phyloP scores from a whole-genome alignment of 2,888 invertebrate genomes.

The Minunthozetes semirufus region DNA sequence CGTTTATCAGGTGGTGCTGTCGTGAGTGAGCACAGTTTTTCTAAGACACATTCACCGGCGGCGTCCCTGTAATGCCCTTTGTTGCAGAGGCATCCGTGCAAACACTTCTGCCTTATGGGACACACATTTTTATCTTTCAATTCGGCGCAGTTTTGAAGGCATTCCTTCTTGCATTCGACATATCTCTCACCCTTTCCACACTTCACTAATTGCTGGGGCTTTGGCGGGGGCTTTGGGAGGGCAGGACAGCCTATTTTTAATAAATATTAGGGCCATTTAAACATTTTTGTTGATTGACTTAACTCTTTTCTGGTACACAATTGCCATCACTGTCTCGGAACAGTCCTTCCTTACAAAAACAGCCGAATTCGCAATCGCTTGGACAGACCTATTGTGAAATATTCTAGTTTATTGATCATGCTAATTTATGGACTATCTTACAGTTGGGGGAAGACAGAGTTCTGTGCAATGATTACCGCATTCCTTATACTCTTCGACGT shows the following conservation, averaged over 20 bases:
- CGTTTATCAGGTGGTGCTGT: background rate
- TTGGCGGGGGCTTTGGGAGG: background rate
- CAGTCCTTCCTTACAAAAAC: background rate
- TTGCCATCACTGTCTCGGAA: background rate
- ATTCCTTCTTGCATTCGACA: background rate
- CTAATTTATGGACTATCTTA: background rate
- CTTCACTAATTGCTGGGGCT: background rate
- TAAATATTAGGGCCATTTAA: too few species aligned
- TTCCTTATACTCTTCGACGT: background rate
- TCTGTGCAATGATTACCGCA: slow-evolving; percentile 1
- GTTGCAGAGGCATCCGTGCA: background rate
- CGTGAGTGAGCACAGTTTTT: background rate
- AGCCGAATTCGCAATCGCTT: background rate
- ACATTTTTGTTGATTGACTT: too few species aligned
- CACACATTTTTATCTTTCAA: background rate
- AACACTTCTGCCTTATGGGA: background rate
- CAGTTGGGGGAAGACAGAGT: background rate
- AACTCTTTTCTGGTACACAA: background rate
- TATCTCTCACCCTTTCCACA: background rate
- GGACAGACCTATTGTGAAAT: too few species aligned
- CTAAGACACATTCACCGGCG: background rate
- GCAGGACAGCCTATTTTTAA: background rate
- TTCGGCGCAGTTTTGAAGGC: background rate
- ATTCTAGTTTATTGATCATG: too few species aligned
- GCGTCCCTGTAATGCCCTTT: background rate